Conservation (phyloP, 2,797 vertebrate genomes). For the Poliocrania exsul region DNA sequence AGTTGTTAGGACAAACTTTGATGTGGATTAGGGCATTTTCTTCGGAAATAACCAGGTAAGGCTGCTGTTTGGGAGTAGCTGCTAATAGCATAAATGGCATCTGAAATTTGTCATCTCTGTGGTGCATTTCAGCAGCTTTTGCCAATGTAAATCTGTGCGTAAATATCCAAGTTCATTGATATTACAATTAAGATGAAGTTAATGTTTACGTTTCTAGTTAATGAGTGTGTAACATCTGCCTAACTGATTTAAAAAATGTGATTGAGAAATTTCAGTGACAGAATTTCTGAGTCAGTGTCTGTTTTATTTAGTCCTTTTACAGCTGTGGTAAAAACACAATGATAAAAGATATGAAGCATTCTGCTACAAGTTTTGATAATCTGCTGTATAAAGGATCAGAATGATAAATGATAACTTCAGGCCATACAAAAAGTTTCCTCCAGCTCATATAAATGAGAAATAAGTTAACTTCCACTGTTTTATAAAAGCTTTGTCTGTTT, state of each 20-base stretch:
- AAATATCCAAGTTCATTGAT: background rate
- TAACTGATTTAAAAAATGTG: background rate
- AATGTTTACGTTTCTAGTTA: background rate
- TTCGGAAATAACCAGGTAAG: background rate
- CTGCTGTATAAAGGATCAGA: background rate
- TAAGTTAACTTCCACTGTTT: background rate
- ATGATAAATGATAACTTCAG: background rate
- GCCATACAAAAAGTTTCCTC: background rate
- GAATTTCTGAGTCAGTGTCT: background rate
- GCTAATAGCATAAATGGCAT: background rate
- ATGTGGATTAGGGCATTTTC: background rate
- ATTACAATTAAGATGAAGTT: background rate
- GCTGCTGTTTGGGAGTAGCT: background rate
- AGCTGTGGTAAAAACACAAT: background rate
- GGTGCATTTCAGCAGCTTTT: background rate
- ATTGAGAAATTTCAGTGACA: background rate
- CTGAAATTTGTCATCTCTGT: background rate
- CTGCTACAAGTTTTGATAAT: background rate
- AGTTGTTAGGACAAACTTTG: background rate
- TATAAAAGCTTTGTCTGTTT: slow-evolving; percentile 27
- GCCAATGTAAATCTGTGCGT: background rate
- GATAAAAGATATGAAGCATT: background rate
- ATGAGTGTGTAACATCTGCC: background rate
- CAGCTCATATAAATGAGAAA: background rate
- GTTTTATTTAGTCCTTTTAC: background rate